Evolutionary conservation across 2,888 invertebrate genomes (phyloP).

Genomic region (Allygus modestus): DNA sequence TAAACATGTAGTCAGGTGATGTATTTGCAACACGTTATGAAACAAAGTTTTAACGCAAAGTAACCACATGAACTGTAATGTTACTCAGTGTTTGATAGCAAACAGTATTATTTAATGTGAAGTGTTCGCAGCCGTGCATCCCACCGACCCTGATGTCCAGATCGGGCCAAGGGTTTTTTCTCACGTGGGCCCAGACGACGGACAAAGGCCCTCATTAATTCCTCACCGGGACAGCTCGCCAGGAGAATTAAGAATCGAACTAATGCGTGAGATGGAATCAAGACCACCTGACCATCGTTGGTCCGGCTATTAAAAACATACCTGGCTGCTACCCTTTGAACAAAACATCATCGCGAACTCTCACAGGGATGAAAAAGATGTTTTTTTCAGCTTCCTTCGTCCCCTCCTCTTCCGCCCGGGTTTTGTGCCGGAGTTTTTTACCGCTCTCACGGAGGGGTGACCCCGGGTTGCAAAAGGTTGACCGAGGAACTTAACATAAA

Average conservation of each 20-base stretch:
- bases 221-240: slow-evolving; percentile 35
- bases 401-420: slow-evolving; percentile 62
- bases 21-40: too few relatives aligned
- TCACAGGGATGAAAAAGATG: slow-evolving; percentile 60
- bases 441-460: slow-evolving; percentile 69
- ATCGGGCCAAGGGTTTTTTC: slow-evolving; percentile 14
- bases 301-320: slow-evolving; percentile 60
- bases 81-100: too few relatives aligned
- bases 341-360: slow-evolving; percentile 59
- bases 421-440: slow-evolving; percentile 61
- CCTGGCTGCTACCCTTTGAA: slow-evolving; percentile 63
- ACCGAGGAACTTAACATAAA: slow-evolving; percentile 67
- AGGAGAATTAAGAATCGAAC: slow-evolving; percentile 54
- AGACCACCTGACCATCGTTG: slow-evolving; percentile 56
- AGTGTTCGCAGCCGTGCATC: neutral
- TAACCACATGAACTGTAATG: too few relatives aligned
- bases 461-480: slow-evolving; percentile 69
- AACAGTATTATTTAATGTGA: too few relatives aligned
- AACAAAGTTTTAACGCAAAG: too few relatives aligned
- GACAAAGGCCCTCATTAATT: slow-evolving; percentile 54
- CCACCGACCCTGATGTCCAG: slow-evolving; percentile 5
- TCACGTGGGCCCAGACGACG: slow-evolving; percentile 8
- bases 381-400: slow-evolving; percentile 55
- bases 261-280: slow-evolving; percentile 61
- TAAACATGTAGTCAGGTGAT: too few relatives aligned